Evolutionary conservation across 2,888 invertebrate species (phyloP), one percentile per base, ranked within the genome.

Genomic region (Geotrupes spiniger): DNA sequence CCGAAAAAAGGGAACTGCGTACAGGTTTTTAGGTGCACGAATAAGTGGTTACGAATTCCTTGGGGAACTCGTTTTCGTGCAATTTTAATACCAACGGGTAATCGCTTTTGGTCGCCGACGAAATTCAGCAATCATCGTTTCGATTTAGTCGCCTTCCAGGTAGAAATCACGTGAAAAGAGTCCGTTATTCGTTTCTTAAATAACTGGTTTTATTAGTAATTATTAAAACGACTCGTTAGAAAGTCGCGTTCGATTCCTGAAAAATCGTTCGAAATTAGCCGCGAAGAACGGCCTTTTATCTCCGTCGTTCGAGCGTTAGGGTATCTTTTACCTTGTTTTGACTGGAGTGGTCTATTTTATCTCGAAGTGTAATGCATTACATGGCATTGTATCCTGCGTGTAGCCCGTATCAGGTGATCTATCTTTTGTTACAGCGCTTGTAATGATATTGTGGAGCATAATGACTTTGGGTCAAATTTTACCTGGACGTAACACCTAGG

Each of bases 361-460:
- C 31, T 29, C 31, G 11, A 5, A 11, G 4, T 12, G 12, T n/a
- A 29, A 12, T 33, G 11, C 33, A 3, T 33, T 33, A 15, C 4
- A 14, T 9, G 8, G 10, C 33, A 14, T 6, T 12, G 12, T 29
- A 29, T 12, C 8, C 12, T 4, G 33, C 6, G 9, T 8, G 5
- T 12, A 14, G 4, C 33, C 33, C 33, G 33, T 33, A 33, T 33
- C 33, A 33, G 15, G 14, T 12, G 33, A 33, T 33, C 14, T 14
- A 63, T 63, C 66, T 58, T 59, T 67, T 66, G 63, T 66, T 40
- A 39, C 40, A 54, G 57, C 56, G 51, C 60, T 61, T 65, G 66
- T 67, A 66, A 65, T 66, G 58, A 61, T 61, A 64, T 63, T 66
- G 45, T 45, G 31, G 46, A 36, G 46, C 33, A 39, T 41, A 46